Conservation (phyloP, 2,797 vertebrate species). For the Chromobotia macracanthus region DNA sequence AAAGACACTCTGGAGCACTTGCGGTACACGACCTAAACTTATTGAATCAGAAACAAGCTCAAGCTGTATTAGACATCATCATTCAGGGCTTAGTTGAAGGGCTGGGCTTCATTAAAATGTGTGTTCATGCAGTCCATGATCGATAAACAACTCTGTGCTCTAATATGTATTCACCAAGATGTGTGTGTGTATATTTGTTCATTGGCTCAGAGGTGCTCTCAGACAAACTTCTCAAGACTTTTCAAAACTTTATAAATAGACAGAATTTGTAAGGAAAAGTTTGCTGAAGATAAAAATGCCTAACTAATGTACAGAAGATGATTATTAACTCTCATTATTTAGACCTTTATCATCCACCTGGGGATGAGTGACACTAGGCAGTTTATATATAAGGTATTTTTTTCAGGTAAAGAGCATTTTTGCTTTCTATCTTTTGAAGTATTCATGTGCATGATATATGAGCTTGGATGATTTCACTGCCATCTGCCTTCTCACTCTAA, state of each 20-base stretch:
- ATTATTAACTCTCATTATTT: neutral
- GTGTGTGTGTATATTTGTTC: neutral
- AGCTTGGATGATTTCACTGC: constrained; percentile 9
- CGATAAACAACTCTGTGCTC: neutral
- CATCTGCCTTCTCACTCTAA: neutral
- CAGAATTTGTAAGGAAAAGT: neutral
- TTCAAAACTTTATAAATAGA: neutral
- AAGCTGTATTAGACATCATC: neutral
- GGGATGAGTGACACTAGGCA: no score
- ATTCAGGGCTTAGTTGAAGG: constrained; percentile 6
- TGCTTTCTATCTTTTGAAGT: neutral
- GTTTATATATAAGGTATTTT: no score
- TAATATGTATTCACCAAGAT: constrained; percentile 5
- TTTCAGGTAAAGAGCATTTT: no score
- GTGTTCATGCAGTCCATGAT: constrained; percentile 8
- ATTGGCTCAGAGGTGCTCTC: neutral
- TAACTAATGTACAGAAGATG: neutral
- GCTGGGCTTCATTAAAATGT: constrained; percentile 36
- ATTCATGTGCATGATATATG: constrained; percentile 2
- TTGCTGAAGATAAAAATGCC: neutral
- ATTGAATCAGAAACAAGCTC: constrained; percentile 10
- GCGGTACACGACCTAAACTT: neutral
- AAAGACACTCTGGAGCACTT: neutral
- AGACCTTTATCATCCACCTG: neutral
- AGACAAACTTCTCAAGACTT: neutral